phyloP scores from a whole-genome alignment of 2,797 vertebrate species.

The Lutjanus argentimaculatus region DNA sequence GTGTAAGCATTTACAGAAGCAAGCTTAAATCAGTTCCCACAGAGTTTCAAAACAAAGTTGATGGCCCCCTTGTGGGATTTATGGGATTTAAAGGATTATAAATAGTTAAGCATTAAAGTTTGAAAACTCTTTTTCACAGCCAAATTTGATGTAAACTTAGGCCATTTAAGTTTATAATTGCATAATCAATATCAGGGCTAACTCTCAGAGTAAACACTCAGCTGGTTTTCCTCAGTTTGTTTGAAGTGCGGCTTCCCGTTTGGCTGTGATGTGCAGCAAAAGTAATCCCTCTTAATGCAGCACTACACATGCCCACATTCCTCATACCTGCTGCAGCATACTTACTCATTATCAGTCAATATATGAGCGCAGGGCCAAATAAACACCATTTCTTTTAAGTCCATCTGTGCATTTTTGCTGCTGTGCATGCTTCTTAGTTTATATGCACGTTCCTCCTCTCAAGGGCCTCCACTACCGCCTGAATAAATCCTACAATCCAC shows the following conservation, averaged over 20 bases:
- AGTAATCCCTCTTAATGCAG: conserved; percentile 23
- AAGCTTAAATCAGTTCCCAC: neutral
- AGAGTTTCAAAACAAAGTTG: conserved; percentile 12
- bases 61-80: neutral
- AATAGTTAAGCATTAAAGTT: neutral
- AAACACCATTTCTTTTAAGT: neutral
- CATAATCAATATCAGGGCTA: neutral
- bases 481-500: conserved; percentile 11
- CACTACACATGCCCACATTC: conserved; percentile 3
- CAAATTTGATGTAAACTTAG: neutral
- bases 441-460: neutral
- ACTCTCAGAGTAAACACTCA: neutral
- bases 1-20: conserved; percentile 25
- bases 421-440: conserved; percentile 7
- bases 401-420: neutral
- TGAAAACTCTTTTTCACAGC: neutral
- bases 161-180: neutral
- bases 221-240: conserved; percentile 7
- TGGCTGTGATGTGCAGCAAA: conserved; percentile 13
- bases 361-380: neutral
- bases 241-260: conserved; percentile 14
- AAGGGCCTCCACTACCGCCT: neutral
- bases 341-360: conserved; percentile 8
- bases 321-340: conserved; percentile 7
- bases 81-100: neutral